A percentile compares a stretch with the other conserved stretches of the same genome.
Conservation (phyloP, 2,888 invertebrate genomes). For the Epinotia demarniana region DNA sequence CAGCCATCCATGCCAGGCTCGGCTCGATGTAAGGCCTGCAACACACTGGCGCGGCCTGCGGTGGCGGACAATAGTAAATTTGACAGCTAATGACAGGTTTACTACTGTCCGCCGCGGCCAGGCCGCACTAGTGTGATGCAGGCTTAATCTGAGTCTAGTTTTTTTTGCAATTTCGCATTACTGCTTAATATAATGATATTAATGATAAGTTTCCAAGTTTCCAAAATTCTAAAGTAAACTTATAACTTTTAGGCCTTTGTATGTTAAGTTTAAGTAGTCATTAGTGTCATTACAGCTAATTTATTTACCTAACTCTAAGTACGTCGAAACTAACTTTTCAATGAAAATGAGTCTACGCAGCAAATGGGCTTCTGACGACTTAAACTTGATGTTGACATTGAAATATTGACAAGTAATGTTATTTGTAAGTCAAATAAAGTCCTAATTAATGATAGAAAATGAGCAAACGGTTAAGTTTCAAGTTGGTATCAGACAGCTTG, state of each 20-base stretch:
- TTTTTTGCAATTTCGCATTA: neutral
- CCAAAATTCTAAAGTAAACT: neutral
- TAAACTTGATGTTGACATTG: conserved; percentile 34
- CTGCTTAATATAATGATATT: neutral
- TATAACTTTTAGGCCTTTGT: neutral
- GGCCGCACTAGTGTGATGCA: no score
- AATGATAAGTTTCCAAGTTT: no score
- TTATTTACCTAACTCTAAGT: neutral
- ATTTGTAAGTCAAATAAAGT: conserved; percentile 17
- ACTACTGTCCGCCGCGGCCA: no score
- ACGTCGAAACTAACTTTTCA: conserved; percentile 27
- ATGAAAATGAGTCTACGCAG: conserved; percentile 1
- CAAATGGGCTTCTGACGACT: conserved; percentile 27
- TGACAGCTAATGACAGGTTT: no score
- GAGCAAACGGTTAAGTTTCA: neutral
- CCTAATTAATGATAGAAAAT: conserved; percentile 16
- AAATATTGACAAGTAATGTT: conserved; percentile 27
- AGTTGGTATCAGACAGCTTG: neutral
- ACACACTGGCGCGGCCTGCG: no score
- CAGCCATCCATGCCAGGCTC: no score
- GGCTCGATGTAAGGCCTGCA: no score
- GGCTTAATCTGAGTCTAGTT: no score
- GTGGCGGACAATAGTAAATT: no score
- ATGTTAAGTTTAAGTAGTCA: conserved; percentile 11
- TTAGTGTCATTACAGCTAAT: conserved; percentile 16